These are phyloP conservation scores for Helicoverpa armigera DNA, from an alignment of 1,140 invertebrate genomes.

Conservation along the genomic window DNA sequence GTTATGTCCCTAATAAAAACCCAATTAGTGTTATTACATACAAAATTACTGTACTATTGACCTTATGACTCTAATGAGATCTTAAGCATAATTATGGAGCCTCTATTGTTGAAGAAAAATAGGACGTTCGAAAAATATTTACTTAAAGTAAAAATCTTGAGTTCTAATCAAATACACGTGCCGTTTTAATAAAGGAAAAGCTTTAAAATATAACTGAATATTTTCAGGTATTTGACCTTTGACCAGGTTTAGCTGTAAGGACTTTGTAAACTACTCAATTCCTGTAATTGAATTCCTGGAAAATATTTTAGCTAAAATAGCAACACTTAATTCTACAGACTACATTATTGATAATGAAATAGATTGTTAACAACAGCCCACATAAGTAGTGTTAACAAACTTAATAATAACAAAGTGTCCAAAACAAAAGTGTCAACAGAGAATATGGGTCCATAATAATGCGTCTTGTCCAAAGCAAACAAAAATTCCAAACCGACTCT, in stretches of 20 bases:
- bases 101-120: background rate
- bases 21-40: slow-evolving; percentile 42
- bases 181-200: too few species aligned
- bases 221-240: too few species aligned
- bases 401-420: background rate
- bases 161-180: too few species aligned
- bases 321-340: background rate
- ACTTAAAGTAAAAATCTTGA: too few species aligned
- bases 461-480: slow-evolving; percentile 1
- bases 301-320: background rate
- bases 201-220: too few species aligned
- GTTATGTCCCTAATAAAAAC: slow-evolving; percentile 44
- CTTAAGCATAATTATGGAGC: background rate
- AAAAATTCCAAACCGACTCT: slow-evolving; percentile 33
- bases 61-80: background rate
- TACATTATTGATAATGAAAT: background rate
- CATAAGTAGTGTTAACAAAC: background rate
- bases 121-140: background rate
- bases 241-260: background rate
- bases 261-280: background rate
- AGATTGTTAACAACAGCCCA: background rate
- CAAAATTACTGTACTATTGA: slow-evolving; percentile 19
- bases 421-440: slow-evolving; percentile 4
- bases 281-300: background rate
- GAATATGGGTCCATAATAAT: slow-evolving; percentile 17